Evolutionary conservation across 53 echinoderm and acorn worm genomes (phyloP), one percentile per base, ranked within the genome.

Genomic region (Holothuria leucospilota): DNA sequence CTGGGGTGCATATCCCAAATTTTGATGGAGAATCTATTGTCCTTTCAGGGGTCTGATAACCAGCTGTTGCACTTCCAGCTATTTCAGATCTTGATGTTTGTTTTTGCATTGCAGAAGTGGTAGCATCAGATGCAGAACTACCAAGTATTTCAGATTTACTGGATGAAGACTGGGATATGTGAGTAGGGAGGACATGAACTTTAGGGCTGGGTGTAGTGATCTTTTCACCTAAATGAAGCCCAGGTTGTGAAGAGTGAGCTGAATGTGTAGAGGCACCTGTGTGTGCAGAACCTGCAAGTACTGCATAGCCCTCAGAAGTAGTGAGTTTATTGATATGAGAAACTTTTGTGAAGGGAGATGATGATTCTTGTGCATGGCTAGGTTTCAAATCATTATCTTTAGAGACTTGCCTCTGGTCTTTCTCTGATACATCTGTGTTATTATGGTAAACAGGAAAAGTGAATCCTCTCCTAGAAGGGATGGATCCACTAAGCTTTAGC

Each of bases 401-500:
- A 11, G 80, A 59, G 34, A 18, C 53, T 49, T 42, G 75, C 11
- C 51, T 72, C 40, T 39, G 42, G 72, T 30, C 16, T 39, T 26
- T 78, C 51, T 78, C 56, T 5, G 52, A 23, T 51, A 14, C 8
- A 8, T 41, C 71, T 39, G 29, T 5, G 11, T n/a, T 71, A 41
- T 71, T 71, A 29, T 75, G 75, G 51, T 26, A 75, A 30, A 59
- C n/a, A 20, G 80, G 84, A 39, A 83, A 83, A 41, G 84, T 20
- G 9, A 64, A 83, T 15, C 56, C 56, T 16, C 73, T 68, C 65
- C 82, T 91, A 29, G 71, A 71, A 18, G 91, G 87, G 38, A 94
- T 72, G 5, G 92, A 90, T 49, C 92, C 90, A 77, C 96, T 93
- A 27, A 96, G 77, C 41, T 92, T 92, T 25, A 96, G 87, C 49